phyloP scores from a whole-genome alignment of 2,113 vertebrate species.

The Heloderma charlesbogerti region DNA sequence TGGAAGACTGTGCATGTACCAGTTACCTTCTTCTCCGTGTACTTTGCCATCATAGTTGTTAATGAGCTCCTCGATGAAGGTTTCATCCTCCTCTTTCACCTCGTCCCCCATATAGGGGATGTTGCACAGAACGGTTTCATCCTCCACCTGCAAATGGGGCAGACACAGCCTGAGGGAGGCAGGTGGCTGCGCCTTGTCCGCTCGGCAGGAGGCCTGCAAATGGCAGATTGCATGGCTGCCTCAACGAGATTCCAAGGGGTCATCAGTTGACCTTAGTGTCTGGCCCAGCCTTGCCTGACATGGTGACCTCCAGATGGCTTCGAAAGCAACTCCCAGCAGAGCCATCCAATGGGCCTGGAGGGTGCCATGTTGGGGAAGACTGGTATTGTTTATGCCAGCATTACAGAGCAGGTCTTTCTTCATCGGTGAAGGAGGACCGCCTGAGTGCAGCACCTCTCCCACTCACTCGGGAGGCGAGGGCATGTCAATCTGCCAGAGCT shows the following conservation, averaged over 20 bases:
- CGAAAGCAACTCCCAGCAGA: background rate
- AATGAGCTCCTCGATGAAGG: slow-evolving; percentile 97
- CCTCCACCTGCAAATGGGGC: slow-evolving; percentile 88
- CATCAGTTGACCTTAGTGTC: background rate
- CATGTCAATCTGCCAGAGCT: background rate
- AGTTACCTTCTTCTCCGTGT: slow-evolving; percentile 94
- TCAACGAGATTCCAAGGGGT: slow-evolving; percentile 2
- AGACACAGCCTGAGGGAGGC: slow-evolving; percentile 16
- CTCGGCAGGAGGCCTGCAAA: slow-evolving; percentile 13
- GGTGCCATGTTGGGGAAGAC: background rate
- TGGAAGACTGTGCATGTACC: background rate
- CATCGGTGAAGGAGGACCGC: background rate
- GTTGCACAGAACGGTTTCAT: slow-evolving; percentile 97
- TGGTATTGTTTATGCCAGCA: background rate
- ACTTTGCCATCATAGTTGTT: slow-evolving; percentile 98
- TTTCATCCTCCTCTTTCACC: slow-evolving; percentile 97
- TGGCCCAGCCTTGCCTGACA: background rate
- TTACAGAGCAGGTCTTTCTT: background rate
- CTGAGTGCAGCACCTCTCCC: background rate
- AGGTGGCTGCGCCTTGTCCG: background rate
- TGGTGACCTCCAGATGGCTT: background rate
- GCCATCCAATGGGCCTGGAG: background rate
- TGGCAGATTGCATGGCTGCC: background rate
- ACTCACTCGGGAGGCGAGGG: background rate
- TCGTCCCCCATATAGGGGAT: slow-evolving; percentile 99